These are phyloP conservation scores for Myopa tessellatipennis DNA, from an alignment of 2,888 invertebrate genomes.

Conservation along the genomic window DNA sequence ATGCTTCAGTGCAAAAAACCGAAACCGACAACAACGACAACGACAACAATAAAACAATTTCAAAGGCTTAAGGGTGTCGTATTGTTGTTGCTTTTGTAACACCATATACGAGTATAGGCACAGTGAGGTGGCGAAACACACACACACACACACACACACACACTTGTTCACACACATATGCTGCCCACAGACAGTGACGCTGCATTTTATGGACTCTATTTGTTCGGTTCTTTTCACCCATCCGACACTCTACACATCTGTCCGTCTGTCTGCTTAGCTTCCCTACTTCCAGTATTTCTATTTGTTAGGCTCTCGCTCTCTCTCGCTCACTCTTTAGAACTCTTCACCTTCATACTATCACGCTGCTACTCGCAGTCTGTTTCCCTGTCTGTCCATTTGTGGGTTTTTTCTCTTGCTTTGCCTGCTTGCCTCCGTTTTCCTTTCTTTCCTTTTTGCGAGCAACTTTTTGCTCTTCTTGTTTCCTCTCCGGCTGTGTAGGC, in stretches of 20 bases:
- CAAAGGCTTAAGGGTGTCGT: conserved; percentile 13
- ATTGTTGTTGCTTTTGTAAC: conserved; percentile 15
- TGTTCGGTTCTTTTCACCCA: neutral
- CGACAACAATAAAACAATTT: neutral
- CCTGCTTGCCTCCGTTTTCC: neutral
- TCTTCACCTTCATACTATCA: too few species aligned
- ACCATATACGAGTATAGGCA: neutral
- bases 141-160: conserved; percentile 20
- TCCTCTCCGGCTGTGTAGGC: conserved; percentile 22
- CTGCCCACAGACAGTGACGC: conserved; percentile 26
- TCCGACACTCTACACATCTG: neutral
- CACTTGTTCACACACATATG: conserved; percentile 15
- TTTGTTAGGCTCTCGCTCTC: neutral
- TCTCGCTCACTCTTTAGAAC: neutral
- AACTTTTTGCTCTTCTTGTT: neutral
- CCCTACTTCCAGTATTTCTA: neutral
- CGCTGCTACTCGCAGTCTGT: neutral
- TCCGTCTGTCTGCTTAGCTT: neutral
- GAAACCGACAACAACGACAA: neutral
- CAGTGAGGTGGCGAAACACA: neutral
- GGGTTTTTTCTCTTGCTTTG: neutral
- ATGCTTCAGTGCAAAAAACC: neutral
- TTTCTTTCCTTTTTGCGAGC: neutral
- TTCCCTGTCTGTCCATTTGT: neutral
- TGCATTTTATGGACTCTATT: conserved; percentile 35